These are phyloP conservation scores for Musca domestica DNA, from an alignment of 1,140 invertebrate species.

Conservation along the genomic window DNA sequence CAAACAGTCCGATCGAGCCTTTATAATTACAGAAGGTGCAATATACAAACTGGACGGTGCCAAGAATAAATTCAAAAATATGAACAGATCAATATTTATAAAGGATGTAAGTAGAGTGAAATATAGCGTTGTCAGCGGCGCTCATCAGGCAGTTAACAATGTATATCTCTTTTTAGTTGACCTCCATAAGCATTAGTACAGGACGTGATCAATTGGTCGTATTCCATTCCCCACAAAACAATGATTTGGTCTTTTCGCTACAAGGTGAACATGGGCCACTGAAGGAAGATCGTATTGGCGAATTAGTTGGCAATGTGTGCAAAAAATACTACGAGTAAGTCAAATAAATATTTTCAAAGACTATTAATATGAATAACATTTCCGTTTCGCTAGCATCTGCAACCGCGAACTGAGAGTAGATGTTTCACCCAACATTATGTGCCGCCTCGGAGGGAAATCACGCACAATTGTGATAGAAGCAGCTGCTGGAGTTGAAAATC, in stretches of 20 bases:
- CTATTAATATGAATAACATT: not conserved
- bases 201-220: conserved; percentile 86
- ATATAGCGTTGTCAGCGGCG: too few species aligned
- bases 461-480: conserved; percentile 46
- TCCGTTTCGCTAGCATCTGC: conserved; percentile 32
- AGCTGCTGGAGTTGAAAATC: conserved; percentile 43
- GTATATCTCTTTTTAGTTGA: conserved; percentile 59
- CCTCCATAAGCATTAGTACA: conserved; percentile 77
- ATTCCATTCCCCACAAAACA: conserved; percentile 85
- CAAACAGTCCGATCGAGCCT: conserved; percentile 83
- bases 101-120: conserved; percentile 63
- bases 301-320: conserved; percentile 81
- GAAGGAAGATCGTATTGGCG: conserved; percentile 77
- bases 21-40: conserved; percentile 82
- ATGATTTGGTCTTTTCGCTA: conserved; percentile 83
- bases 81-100: conserved; percentile 81
- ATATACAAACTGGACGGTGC: conserved; percentile 87
- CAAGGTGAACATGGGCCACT: conserved; percentile 40
- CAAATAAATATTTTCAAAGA: not conserved
- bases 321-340: conserved; percentile 74
- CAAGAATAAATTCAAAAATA: conserved; percentile 78
- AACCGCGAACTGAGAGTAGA: conserved; percentile 47
- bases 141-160: not conserved
- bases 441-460: conserved; percentile 43
- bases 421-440: conserved; percentile 44